phyloP scores from a whole-genome alignment of 2,888 invertebrate species.

The Nineta flava region DNA sequence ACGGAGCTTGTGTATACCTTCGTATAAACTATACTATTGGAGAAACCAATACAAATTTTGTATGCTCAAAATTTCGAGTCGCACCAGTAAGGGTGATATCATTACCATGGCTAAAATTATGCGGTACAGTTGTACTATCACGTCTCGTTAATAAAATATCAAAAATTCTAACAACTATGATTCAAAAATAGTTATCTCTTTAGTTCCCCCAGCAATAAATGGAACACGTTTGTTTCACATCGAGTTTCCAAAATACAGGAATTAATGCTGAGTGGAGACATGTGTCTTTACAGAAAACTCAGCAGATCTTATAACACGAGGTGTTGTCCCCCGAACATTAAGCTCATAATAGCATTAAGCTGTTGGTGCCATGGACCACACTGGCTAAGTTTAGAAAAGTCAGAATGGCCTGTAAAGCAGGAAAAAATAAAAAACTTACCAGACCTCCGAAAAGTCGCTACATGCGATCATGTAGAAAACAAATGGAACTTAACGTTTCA shows the following conservation, averaged over 20 bases:
- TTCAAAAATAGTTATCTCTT: neutral
- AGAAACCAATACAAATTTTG: neutral
- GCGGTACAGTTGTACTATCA: neutral
- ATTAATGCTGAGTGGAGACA: neutral
- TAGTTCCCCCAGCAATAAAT: neutral
- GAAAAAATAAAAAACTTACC: too few relatives aligned
- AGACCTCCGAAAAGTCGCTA: too few relatives aligned
- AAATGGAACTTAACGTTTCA: too few relatives aligned
- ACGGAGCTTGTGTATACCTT: neutral
- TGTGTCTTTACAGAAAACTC: neutral
- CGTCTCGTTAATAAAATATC: neutral
- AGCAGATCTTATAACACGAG: neutral
- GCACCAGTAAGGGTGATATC: slow-evolving; percentile 6
- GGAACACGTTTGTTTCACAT: neutral
- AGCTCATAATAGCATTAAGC: too few relatives aligned
- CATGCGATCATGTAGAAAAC: too few relatives aligned
- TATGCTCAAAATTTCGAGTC: slow-evolving; percentile 9
- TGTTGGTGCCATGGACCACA: too few relatives aligned
- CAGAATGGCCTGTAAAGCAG: too few relatives aligned
- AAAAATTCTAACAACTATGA: neutral
- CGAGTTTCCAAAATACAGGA: neutral
- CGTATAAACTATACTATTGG: neutral
- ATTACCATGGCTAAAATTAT: slow-evolving; percentile 8
- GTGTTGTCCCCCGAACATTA: too few relatives aligned
- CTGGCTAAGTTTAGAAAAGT: too few relatives aligned